Evolutionary conservation across 2,113 vertebrate genomes (phyloP).

Genomic region (Podilymbus podiceps): DNA sequence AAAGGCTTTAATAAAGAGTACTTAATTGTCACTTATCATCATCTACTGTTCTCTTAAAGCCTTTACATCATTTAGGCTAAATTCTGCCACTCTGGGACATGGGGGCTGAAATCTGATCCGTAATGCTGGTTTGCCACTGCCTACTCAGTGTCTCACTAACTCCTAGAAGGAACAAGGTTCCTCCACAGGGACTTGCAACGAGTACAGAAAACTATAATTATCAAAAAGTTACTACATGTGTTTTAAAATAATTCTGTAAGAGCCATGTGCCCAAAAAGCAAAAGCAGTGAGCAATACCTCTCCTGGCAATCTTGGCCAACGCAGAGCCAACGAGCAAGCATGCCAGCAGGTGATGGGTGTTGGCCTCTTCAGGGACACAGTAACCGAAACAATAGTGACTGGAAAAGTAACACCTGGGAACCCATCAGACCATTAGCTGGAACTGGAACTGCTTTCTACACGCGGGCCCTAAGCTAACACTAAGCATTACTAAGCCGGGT

Average conservation of each 20-base stretch:
- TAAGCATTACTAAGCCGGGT: neutral
- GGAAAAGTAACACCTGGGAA: neutral
- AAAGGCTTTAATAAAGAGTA: conserved; percentile 45
- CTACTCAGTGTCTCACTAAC: conserved; percentile 28
- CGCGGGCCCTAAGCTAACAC: neutral
- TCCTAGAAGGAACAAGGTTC: conserved; percentile 8
- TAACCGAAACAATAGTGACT: neutral
- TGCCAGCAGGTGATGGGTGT: neutral
- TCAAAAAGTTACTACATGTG: neutral
- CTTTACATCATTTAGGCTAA: conserved; percentile 29
- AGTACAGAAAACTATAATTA: conserved; percentile 1
- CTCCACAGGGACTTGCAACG: neutral
- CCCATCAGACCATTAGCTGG: neutral
- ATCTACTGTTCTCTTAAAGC: conserved; percentile 30
- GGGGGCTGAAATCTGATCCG: conserved; percentile 32
- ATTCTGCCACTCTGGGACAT: conserved; percentile 32
- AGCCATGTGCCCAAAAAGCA: neutral
- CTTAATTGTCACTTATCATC: conserved; percentile 47
- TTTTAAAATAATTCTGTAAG: neutral
- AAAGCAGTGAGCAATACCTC: neutral
- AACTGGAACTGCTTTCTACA: neutral
- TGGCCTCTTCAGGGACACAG: neutral
- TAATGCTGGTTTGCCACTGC: neutral
- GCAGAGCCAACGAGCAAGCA: neutral
- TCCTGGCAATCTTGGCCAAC: neutral